Evolutionary conservation across 2,113 vertebrate species (phyloP).

Genomic region (Plectropomus leopardus): DNA sequence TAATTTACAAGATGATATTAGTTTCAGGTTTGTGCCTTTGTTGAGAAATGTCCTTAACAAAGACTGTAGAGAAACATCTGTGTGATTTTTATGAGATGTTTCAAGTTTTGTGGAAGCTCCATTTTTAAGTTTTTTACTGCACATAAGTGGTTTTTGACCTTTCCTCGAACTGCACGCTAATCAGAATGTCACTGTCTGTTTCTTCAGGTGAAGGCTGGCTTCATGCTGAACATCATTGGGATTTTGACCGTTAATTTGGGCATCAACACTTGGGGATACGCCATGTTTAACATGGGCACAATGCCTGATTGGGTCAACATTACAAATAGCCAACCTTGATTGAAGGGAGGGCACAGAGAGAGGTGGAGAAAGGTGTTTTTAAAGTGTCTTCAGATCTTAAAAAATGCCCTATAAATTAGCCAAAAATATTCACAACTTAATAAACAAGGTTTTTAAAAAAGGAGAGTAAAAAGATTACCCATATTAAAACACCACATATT

Average conservation of each 20-base stretch:
- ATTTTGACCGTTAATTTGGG: slow-evolving; percentile 88
- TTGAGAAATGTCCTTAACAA: background rate
- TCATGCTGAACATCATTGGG: slow-evolving; percentile 89
- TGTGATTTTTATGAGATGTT: background rate
- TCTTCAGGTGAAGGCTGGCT: slow-evolving; percentile 87
- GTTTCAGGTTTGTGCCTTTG: no score
- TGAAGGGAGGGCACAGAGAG: background rate
- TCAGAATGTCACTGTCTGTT: slow-evolving; percentile 12
- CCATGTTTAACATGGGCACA: slow-evolving; percentile 85
- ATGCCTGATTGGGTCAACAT: slow-evolving; percentile 91
- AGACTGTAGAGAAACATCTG: background rate
- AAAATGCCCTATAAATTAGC: background rate
- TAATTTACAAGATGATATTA: no score
- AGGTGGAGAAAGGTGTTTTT: background rate
- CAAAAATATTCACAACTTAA: background rate
- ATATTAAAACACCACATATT: background rate
- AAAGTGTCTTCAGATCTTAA: background rate
- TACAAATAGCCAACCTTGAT: slow-evolving; percentile 49
- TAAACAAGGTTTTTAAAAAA: background rate
- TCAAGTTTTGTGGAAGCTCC: background rate
- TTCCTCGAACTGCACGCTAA: background rate
- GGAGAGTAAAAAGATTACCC: background rate
- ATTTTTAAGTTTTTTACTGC: background rate
- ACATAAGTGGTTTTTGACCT: background rate
- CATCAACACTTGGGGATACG: slow-evolving; percentile 91